Base-by-base conservation (phyloP, 1,140 invertebrate species). In the Polyergus mexicanus region DNA sequence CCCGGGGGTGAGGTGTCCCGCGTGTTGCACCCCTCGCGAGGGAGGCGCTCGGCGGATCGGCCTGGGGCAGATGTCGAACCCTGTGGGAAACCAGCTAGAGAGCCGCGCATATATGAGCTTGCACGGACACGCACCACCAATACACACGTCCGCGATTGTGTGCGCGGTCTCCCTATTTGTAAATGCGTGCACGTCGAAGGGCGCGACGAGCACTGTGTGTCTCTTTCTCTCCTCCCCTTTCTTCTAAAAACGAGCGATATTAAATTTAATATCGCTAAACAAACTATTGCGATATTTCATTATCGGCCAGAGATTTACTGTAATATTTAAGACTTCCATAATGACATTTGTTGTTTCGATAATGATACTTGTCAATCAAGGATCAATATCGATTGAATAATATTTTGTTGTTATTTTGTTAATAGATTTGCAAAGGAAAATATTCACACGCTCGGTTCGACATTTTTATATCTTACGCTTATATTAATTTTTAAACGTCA, bases 51-150 rank as follows among this genome's bases (percentile, higher is more conserved):
- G 71, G 38, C 78, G 71, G 69, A 77, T 85, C 86, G 88, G 84
- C 77, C 90, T 88, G 91, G 89, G 90, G 92, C 94, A 94, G 93
- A 95, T 94, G 93, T 92, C 91, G 89, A 90, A 88, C 93, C 89
- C 93, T 94, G 94, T 95, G 94, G 94, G 94, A 95, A 94, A 93
- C 89, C 89, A 89, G 90, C 89, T 88, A 85, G 74, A 51, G 47
- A 85, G 74, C 84, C 38, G 56, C n/a, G 25, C 32, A 13, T 19
- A 51, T 19, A 41, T 47, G 60, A 54, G 60, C 4, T 56, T 77
- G 28, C 38, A 58, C 62, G 47, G 32, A 58, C 58, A 60, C 51
- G 60, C 66, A 60, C 56, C n/a, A 62, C 8, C 58, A 28, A 22
- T 54, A 58, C 10, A 28, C 8, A 28, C 25, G 41, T 3, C 19